Base-by-base conservation (phyloP, 2,888 invertebrate genomes). In the Pilophorus perplexus region DNA sequence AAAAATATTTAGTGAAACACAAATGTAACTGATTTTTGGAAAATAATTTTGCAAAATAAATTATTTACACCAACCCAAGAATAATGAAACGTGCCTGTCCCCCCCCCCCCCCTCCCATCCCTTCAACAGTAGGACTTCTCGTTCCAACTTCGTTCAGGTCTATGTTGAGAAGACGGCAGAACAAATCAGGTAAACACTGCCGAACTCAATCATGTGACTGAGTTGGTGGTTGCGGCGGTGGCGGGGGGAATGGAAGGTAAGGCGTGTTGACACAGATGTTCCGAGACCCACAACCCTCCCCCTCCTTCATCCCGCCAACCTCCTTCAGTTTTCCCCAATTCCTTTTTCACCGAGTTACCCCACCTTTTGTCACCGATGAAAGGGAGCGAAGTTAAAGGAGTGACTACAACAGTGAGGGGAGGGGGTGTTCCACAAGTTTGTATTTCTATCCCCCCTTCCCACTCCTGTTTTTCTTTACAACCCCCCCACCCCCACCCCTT, bases 351-450 rank as follows among this genome's bases (percentile, higher is more conserved):
- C n/a, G n/a, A n/a, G n/a, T n/a, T n/a, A n/a, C 16, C 18, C 59
- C 20, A 57, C 57, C 62, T 62, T 62, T 62, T 62, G 62, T 62
- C 48, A 62, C 62, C 62, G 62, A 62, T 62, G 62, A 62, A 62
- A 62, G 62, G 62, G 27, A n/a, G n/a, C n/a, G 62, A 62, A 62
- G 46, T 62, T 62, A 46, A 28, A 48, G 62, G 27, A 16, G 12
- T 12, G 48, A 18, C 22, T 10, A 3, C 6, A 59, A 16, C 14
- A 25, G 14, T 8, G 44, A 25, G 28, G 33, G 25, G 22, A 22
- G 55, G 46, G 42, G 59, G 20, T 22, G 46, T 14, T 48, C 46
- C 62, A 62, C 62, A 62, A 62, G 62, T 62, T 64, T 50, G 50
- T 64, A 52, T 38, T 64, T 44, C 50, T 50, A 38, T 27, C 25